Percentiles rank a stretch among this genome's conserved stretches.
Conservation (phyloP, 2,888 invertebrate species). For the Dryocosmus kuriphilus region DNA sequence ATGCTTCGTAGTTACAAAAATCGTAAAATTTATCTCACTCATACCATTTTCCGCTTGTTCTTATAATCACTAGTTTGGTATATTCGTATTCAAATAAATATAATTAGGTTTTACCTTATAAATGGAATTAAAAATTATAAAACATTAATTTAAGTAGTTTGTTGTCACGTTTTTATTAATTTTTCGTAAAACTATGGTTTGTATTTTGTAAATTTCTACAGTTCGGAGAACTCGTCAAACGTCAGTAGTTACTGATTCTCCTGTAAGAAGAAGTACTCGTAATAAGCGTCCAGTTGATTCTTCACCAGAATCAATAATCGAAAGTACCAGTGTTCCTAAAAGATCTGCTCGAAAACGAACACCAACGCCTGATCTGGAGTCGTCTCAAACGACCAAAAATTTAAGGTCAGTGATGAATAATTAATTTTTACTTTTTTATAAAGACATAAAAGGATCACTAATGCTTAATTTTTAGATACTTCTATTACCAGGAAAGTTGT, state of each 20-base stretch:
- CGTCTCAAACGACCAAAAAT: not conserved
- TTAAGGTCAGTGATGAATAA: not conserved
- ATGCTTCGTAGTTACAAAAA: no score
- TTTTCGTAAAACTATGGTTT: not conserved
- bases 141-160: no score
- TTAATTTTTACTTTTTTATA: no score
- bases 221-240: slow-evolving; percentile 24
- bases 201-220: not conserved
- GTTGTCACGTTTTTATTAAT: not conserved
- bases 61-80: no score
- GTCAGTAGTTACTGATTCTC: not conserved
- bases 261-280: slow-evolving; percentile 27
- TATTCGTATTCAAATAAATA: no score
- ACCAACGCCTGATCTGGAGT: slow-evolving; percentile 7
- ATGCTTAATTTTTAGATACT: no score
- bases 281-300: not conserved
- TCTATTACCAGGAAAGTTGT: no score
- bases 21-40: no score
- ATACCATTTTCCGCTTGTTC: no score
- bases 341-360: not conserved
- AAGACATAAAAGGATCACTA: no score
- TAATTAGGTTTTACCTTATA: no score
- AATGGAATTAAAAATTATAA: no score
- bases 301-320: slow-evolving; percentile 21
- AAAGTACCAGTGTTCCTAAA: not conserved